A percentile compares a stretch with the other conserved stretches of the same genome.
Evolutionary conservation across 2,797 vertebrate species (phyloP).

Genomic region (Pampus argenteus): DNA sequence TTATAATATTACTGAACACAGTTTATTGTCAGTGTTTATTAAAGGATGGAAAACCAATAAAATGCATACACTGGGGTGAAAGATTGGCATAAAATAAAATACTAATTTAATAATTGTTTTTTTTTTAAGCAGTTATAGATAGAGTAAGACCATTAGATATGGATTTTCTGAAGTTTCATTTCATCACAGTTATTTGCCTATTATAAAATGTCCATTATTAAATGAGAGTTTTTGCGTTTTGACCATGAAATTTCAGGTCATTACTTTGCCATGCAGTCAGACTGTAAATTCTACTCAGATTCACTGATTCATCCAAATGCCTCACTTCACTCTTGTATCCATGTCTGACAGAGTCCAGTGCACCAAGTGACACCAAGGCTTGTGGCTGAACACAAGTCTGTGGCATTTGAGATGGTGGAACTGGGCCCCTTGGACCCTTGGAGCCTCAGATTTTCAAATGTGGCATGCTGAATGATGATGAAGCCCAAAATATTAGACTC

Average conservation of each 20-base stretch:
- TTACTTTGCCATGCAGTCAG: constrained; percentile 56
- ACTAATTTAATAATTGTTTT: background rate
- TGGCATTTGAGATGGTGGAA: constrained; percentile 77
- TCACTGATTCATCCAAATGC: constrained; percentile 77
- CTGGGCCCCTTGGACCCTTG: constrained; percentile 63
- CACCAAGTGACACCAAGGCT: constrained; percentile 74
- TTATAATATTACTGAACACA: background rate
- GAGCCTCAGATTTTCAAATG: constrained; percentile 71
- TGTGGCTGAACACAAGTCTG: constrained; percentile 78
- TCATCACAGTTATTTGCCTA: background rate
- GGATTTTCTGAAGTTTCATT: background rate
- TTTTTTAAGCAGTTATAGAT: background rate
- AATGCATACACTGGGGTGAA: background rate
- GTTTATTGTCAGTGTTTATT: background rate
- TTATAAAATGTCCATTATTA: constrained; percentile 12
- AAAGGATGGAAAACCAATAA: background rate
- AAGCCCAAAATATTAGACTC: constrained; percentile 70
- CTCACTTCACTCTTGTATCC: constrained; percentile 76
- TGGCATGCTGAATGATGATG: constrained; percentile 70
- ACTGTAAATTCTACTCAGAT: constrained; percentile 69
- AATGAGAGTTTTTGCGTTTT: constrained; percentile 30
- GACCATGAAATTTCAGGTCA: constrained; percentile 44
- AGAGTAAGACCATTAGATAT: background rate
- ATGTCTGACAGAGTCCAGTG: constrained; percentile 80
- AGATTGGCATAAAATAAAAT: background rate